These are phyloP conservation scores for Pampusana beccarii DNA, from an alignment of 2,113 vertebrate species.

Conservation along the genomic window DNA sequence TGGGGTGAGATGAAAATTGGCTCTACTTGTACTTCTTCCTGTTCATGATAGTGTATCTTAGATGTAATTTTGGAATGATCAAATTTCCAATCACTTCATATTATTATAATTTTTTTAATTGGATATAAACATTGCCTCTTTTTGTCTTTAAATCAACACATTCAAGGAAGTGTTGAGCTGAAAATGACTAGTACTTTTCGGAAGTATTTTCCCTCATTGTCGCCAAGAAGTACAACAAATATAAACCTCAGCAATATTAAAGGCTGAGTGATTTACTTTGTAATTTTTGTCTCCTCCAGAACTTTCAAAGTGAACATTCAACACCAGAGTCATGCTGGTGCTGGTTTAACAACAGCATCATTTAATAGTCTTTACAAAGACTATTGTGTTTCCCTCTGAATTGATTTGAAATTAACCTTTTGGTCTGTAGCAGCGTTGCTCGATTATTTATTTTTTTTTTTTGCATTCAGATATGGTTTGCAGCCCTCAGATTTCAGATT, in stretches of 20 bases:
- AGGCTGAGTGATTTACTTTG: neutral
- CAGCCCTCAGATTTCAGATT: neutral
- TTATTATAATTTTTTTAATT: neutral
- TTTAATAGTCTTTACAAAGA: neutral
- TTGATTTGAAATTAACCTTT: neutral
- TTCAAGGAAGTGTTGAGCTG: neutral
- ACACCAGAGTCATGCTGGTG: neutral
- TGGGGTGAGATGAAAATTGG: neutral
- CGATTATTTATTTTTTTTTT: neutral
- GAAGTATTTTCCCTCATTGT: conserved; percentile 20
- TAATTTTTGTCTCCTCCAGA: neutral
- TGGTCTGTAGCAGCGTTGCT: neutral
- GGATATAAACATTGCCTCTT: neutral
- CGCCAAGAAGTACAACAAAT: neutral
- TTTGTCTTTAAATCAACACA: conserved; percentile 1
- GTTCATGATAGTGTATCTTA: neutral
- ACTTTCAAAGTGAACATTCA: neutral
- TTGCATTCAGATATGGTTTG: neutral
- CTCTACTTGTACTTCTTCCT: neutral
- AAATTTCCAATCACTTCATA: neutral
- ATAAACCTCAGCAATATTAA: neutral
- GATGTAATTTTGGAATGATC: neutral
- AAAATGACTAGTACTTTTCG: neutral
- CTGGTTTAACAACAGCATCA: neutral
- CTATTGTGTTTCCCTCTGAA: neutral